Evolutionary conservation across 2,888 invertebrate genomes (phyloP).

Genomic region (Dinocampus coccinellae): DNA sequence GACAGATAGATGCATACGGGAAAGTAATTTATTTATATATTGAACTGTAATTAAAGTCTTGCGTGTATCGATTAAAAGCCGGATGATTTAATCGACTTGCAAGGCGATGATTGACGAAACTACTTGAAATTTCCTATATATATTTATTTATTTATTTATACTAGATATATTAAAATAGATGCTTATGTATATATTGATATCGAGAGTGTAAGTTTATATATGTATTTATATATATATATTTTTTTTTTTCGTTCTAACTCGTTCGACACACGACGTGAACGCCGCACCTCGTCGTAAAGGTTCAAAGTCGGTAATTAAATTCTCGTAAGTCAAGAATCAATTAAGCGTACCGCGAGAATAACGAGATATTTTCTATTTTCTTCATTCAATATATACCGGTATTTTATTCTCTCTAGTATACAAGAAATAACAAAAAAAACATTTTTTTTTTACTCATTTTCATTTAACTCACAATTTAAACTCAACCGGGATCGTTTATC

Average conservation of each 20-base stretch:
- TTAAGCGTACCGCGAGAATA: slow-evolving; percentile 18
- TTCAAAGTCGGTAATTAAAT: slow-evolving; percentile 33
- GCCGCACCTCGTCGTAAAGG: slow-evolving; percentile 25
- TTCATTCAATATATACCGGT: not conserved
- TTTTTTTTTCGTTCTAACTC: too few relatives aligned
- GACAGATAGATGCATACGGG: not conserved
- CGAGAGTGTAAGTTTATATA: not conserved
- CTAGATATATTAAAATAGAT: too few relatives aligned
- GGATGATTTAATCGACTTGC: slow-evolving; percentile 31
- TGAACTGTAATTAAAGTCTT: slow-evolving; percentile 21
- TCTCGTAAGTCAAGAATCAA: slow-evolving; percentile 32
- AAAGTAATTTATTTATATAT: not conserved
- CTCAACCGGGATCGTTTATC: not conserved
- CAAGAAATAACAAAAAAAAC: not conserved
- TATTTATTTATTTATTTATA: not conserved
- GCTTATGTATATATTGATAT: not conserved
- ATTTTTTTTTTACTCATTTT: not conserved
- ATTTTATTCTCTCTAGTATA: not conserved
- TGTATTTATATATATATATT: not conserved
- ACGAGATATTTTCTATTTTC: slow-evolving; percentile 17
- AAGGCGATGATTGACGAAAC: slow-evolving; percentile 24
- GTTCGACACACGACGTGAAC: slow-evolving; percentile 7
- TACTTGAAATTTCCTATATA: not conserved
- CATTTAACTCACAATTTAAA: slow-evolving; percentile 8
- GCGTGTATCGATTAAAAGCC: slow-evolving; percentile 29